These are phyloP conservation scores for Ploceus nigricollis DNA, from an alignment of 2,113 vertebrate genomes.

Conservation along the genomic window DNA sequence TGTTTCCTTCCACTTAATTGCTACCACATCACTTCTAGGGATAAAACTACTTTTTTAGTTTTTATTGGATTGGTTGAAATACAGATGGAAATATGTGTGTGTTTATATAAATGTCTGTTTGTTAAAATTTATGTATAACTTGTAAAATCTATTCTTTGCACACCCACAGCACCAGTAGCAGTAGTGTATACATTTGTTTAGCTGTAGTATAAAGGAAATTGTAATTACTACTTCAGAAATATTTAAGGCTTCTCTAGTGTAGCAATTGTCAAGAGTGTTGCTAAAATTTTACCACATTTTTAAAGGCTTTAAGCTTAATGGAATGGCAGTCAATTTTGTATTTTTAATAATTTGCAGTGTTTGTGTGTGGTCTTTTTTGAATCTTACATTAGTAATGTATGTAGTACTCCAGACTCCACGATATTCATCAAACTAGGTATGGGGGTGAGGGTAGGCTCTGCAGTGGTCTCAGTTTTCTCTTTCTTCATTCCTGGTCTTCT, in stretches of 20 bases:
- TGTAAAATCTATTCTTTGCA: not conserved
- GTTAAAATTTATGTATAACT: not conserved
- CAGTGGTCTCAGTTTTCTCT: not conserved
- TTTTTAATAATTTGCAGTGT: not conserved
- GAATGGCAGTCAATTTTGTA: not conserved
- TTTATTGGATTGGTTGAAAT: not conserved
- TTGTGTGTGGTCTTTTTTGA: not conserved
- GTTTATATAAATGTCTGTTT: not conserved
- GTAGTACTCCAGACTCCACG: not conserved
- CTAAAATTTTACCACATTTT: not conserved
- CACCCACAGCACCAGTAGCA: not conserved
- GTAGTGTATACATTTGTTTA: not conserved
- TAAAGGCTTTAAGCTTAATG: not conserved
- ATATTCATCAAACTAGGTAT: not conserved
- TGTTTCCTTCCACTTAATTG: not conserved
- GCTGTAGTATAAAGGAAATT: not conserved
- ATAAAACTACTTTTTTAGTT: not conserved
- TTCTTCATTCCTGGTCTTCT: not conserved
- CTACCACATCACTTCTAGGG: not conserved
- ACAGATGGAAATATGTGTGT: not conserved
- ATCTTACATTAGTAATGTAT: not conserved
- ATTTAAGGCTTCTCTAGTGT: not conserved
- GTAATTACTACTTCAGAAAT: not conserved
- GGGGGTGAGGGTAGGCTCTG: accelerated
- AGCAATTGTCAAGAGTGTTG: not conserved